These are phyloP conservation scores for Synchiropus splendidus DNA, from an alignment of 2,113 vertebrate genomes.

Conservation along the genomic window DNA sequence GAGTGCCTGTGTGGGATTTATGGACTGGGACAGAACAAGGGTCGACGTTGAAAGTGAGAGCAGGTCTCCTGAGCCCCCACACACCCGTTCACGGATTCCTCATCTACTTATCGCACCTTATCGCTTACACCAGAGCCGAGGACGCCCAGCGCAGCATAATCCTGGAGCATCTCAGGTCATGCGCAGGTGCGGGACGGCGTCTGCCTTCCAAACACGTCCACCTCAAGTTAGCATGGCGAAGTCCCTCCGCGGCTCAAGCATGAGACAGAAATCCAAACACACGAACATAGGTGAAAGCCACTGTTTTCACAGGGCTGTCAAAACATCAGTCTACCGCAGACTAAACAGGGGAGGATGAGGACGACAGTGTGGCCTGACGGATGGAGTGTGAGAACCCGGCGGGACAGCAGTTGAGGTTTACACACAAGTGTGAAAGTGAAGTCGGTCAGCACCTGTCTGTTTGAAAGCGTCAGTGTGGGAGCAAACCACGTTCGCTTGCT, in stretches of 20 bases:
- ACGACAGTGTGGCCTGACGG: slow-evolving; percentile 17
- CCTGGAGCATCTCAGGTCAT: slow-evolving; percentile 37
- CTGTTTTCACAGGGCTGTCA: slow-evolving; percentile 51
- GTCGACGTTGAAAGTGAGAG: no score
- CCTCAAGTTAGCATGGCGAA: not conserved
- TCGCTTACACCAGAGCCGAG: slow-evolving; percentile 25
- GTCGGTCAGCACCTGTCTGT: no score
- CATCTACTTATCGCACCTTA: slow-evolving; percentile 40
- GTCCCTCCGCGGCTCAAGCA: no score
- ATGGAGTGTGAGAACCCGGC: slow-evolving; percentile 22
- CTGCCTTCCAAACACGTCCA: no score
- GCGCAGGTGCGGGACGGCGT: slow-evolving; percentile 35
- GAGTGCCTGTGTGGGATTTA: slow-evolving; percentile 42
- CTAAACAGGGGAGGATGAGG: slow-evolving; percentile 48
- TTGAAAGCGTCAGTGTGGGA: no score
- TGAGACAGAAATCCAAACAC: no score
- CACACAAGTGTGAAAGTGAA: no score
- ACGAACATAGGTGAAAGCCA: slow-evolving; percentile 5
- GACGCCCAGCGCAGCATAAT: slow-evolving; percentile 5
- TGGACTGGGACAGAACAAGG: slow-evolving; percentile 42
- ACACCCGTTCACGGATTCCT: not conserved
- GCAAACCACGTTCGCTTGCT: no score
- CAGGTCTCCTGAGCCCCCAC: slow-evolving; percentile 10
- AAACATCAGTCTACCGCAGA: slow-evolving; percentile 54
- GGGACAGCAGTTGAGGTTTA: not conserved